Evolutionary conservation across 1,140 invertebrate species (phyloP).

Genomic region (Aphelinus atriplicis): DNA sequence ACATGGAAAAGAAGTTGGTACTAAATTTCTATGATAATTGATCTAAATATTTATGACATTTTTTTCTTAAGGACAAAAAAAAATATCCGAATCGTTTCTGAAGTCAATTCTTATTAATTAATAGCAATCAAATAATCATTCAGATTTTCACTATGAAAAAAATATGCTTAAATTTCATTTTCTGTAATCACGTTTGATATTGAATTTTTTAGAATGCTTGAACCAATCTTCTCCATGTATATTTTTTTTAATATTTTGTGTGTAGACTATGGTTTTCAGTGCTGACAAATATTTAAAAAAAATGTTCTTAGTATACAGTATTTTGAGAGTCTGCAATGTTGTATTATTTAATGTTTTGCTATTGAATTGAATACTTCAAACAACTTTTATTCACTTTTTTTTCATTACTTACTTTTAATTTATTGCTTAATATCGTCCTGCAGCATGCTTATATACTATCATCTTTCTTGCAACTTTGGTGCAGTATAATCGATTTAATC

Average conservation of each 20-base stretch:
- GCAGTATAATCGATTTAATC: not conserved
- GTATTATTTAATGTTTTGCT: not conserved
- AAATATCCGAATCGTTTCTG: not conserved
- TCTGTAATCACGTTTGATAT: too few species aligned
- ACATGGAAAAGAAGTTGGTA: slow-evolving; percentile 1
- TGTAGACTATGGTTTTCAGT: too few species aligned
- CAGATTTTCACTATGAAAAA: too few species aligned
- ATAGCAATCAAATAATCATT: too few species aligned
- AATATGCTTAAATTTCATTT: too few species aligned
- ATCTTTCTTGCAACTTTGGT: not conserved
- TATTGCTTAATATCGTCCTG: not conserved
- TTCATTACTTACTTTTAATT: too few species aligned
- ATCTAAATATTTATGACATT: too few species aligned
- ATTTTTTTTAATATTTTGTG: not conserved
- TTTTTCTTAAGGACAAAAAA: not conserved
- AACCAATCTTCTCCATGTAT: not conserved
- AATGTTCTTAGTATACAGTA: not conserved
- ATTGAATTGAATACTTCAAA: too few species aligned
- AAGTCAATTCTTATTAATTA: too few species aligned
- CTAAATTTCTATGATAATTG: not conserved
- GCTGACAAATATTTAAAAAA: too few species aligned
- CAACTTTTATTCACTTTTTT: too few species aligned
- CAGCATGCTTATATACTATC: slow-evolving; percentile 2
- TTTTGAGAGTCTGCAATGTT: not conserved
- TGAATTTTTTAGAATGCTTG: too few species aligned